Evolutionary conservation across 2,888 invertebrate species (phyloP), one percentile per base, ranked within the genome.

Genomic region (Nipponacmea schrenckii): DNA sequence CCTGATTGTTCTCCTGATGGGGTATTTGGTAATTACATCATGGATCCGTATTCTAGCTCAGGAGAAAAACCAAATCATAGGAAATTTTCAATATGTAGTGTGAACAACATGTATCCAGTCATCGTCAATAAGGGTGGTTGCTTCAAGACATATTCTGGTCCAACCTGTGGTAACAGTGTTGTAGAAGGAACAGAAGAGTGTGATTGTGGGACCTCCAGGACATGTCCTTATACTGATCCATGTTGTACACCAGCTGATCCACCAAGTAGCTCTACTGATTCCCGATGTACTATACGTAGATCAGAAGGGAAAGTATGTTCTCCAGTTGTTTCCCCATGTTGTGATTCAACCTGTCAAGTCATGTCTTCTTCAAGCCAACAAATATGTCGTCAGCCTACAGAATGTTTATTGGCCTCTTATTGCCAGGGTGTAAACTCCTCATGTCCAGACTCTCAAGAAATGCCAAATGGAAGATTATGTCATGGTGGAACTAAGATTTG

Each of bases 71-170:
- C 81, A 46, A 86, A 85, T 70, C 79, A 86, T 75, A 70, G 75
- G n/a, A 67, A 70, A 56, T 86, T 87, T 70, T 86, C 86, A 26
- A 45, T 67, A 0, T 87, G 86, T 73, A 85, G 85, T 67, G 73
- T 82, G 1, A 72, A 72, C 31, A 71, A 70, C 45, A 85, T 87
- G 46, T 79, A 79, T 66, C 84, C 84, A 12, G 84, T 85, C 10
- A 75, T 85, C 62, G 71, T 71, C 44, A 82, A 81, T 67, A 84
- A 83, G 72, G 83, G 80, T 0, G 39, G 14, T 15, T 86, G 85
- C 74, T 77, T 85, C 39, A 74, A 71, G 50, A 24, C 50, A 5
- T 62, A 70, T 5, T 48, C 31, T n/a, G 73, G 63, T 46, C 72
- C 78, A 4, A 66, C 73, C 20, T 86, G 86, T 76, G 85, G 86